Evolutionary conservation across 2,888 invertebrate genomes (phyloP).

Genomic region (Harpagoxenus sublaevis): DNA sequence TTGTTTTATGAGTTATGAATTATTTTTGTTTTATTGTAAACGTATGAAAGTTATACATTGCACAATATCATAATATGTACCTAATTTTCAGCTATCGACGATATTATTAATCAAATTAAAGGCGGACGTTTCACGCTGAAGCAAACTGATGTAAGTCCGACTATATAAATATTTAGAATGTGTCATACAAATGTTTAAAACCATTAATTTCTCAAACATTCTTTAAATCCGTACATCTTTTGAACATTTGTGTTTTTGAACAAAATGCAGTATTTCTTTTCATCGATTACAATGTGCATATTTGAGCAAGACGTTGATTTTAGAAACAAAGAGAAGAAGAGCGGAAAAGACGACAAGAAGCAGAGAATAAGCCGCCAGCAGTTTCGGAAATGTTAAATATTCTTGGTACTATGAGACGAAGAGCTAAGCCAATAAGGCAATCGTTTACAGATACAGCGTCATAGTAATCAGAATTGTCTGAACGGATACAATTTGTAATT

Average conservation of each 20-base stretch:
- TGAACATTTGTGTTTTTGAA: background rate
- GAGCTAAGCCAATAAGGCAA: constrained; percentile 86
- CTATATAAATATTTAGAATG: background rate
- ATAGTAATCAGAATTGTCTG: constrained; percentile 62
- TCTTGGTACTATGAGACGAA: constrained; percentile 88
- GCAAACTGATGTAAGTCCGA: constrained; percentile 88
- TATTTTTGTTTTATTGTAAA: constrained; percentile 26
- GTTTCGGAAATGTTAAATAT: constrained; percentile 91
- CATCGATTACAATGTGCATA: background rate
- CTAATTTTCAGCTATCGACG: constrained; percentile 88
- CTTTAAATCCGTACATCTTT: background rate
- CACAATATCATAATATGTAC: background rate
- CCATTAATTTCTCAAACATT: background rate
- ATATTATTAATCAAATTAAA: constrained; percentile 92
- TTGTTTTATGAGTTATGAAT: background rate
- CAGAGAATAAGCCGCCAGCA: constrained; percentile 87
- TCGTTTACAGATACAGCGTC: constrained; percentile 77
- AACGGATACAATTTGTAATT: constrained; percentile 2
- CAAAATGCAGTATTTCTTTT: background rate
- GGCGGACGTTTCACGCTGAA: constrained; percentile 91
- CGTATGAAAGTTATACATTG: constrained; percentile 3
- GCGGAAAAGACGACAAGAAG: constrained; percentile 88
- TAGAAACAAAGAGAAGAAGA: constrained; percentile 87
- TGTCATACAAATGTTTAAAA: background rate
- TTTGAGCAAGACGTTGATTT: constrained; percentile 30